Base-by-base conservation (phyloP, 2,797 vertebrate species). In the Microcaecilia unicolor region DNA sequence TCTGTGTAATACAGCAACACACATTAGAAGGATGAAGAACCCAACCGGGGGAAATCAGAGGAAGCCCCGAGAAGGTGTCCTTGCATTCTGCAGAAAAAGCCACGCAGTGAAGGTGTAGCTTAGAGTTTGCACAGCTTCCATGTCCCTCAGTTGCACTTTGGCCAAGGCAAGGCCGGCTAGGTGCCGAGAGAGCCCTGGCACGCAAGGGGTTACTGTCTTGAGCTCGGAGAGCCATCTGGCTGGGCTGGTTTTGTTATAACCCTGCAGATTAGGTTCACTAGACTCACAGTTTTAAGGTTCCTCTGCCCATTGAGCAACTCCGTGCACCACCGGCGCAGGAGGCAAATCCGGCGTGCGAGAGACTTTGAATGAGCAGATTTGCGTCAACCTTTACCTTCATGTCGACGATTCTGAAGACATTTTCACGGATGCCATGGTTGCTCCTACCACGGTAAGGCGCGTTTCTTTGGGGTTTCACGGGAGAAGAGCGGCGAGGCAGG, bases 221-320 rank as follows among this genome's bases (percentile, higher is more conserved):
- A 50, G 70, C 79, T 78, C 70, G 59, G 64, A 52, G 70, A 86
- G 80, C 84, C 86, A 87, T 86, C 84, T 88, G 86, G 81, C 83
- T 74, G 78, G 74, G 73, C 79, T 80, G 81, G 72, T 76, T n/a
- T 84, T 73, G 72, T 74, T 83, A 80, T 76, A 83, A 76, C 75
- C 79, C 80, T 74, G 78, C 76, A 82, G 84, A 85, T 85, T 84
- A 78, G 73, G 80, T 78, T 83, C 76, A 37, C 73, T 71, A 70
- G 70, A 75, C 76, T 74, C 76, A 68, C 70, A 70, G 78, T 67
- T 71, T n/a, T 78, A 78, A 76, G 74, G 67, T 71, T 79, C 73
- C 65, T 67, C 74, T 76, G 69, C 58, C 56, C n/a, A 58, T 69
- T 66, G 45, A 71, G 43, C 64, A 63, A 74, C 69, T 80, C 70